A percentile compares a stretch with the other conserved stretches of the same genome.
Evolutionary conservation across 2,797 vertebrate genomes (phyloP).

Genomic region (Darevskia mixta): DNA sequence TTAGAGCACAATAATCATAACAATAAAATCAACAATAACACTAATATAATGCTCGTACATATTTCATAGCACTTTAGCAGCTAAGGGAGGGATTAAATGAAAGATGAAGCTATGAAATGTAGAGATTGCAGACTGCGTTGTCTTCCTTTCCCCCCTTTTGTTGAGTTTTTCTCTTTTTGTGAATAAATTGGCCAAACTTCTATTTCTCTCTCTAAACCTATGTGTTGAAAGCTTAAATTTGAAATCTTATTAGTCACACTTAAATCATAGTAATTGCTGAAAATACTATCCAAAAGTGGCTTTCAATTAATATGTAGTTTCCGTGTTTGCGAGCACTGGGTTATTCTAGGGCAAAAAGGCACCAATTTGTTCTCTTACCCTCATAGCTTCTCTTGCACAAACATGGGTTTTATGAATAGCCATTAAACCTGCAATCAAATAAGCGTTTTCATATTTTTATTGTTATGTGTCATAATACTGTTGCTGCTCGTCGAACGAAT

Average conservation of each 20-base stretch:
- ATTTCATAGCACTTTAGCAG: neutral
- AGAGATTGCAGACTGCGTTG: neutral
- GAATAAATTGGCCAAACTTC: neutral
- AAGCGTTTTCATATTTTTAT: neutral
- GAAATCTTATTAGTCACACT: neutral
- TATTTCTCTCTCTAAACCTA: neutral
- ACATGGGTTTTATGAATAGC: slow-evolving; percentile 3
- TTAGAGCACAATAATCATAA: neutral
- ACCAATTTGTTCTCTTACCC: neutral
- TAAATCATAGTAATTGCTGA: neutral
- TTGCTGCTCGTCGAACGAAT: neutral
- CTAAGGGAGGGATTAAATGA: neutral
- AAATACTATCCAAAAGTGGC: neutral
- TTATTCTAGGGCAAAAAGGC: slow-evolving; percentile 4
- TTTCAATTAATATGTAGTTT: slow-evolving; percentile 9
- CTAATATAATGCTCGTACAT: neutral
- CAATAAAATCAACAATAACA: no score
- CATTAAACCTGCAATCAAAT: neutral
- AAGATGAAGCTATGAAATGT: neutral
- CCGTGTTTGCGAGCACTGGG: neutral
- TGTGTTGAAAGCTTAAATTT: neutral
- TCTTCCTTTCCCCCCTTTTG: neutral
- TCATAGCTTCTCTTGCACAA: neutral
- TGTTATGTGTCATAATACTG: neutral
- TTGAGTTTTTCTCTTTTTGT: slow-evolving; percentile 1